Conservation (phyloP, 2,113 vertebrate genomes). For the Sula dactylatra region DNA sequence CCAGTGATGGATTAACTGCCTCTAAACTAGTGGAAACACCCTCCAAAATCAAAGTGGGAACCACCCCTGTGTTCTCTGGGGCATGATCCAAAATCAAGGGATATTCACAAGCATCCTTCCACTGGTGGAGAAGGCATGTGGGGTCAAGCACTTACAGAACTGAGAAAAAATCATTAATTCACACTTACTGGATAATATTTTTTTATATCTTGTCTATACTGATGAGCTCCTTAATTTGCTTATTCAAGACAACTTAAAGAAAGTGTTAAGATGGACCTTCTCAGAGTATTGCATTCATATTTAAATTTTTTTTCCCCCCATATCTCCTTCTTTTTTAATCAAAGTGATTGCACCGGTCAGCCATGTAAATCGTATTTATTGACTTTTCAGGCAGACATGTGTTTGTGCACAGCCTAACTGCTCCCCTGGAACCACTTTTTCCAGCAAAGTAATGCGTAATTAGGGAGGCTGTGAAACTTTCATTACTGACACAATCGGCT, state of each 20-base stretch:
- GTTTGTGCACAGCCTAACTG: neutral
- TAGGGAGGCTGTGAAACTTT: neutral
- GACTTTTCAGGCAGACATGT: neutral
- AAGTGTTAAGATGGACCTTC: neutral
- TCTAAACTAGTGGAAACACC: neutral
- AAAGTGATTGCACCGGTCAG: neutral
- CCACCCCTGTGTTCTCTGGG: neutral
- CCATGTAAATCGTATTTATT: neutral
- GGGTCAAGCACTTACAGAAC: rapidly evolving
- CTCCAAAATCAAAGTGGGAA: neutral
- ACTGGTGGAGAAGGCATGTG: rapidly evolving
- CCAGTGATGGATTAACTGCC: neutral
- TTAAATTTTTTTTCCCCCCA: neutral
- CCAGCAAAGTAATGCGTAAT: neutral
- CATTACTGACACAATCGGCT: neutral
- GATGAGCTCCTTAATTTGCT: neutral
- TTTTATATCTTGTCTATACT: neutral
- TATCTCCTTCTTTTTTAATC: neutral
- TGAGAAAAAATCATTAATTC: neutral
- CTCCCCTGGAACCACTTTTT: neutral
- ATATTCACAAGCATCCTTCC: neutral
- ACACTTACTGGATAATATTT: neutral
- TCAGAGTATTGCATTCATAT: neutral
- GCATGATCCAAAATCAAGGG: neutral
- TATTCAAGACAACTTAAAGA: neutral